Conservation (phyloP, 2,888 invertebrate species). For the Eristalis intricaria region DNA sequence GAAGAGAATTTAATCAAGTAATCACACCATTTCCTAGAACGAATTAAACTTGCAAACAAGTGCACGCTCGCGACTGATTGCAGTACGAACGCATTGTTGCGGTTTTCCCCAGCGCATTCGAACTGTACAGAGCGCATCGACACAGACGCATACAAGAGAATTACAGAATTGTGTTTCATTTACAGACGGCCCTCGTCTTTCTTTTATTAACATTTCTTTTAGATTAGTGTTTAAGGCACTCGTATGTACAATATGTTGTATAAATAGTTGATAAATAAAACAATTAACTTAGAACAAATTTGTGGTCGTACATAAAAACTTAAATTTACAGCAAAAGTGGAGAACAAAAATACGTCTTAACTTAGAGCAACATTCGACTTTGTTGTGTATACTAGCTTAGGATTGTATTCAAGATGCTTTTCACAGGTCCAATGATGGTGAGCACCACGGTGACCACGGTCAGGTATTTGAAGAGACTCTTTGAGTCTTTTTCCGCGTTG, state of each 20-base stretch:
- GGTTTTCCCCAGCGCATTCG: background rate
- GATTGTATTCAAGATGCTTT: conserved; percentile 38
- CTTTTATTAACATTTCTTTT: background rate
- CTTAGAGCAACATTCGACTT: background rate
- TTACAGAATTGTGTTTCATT: background rate
- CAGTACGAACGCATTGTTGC: background rate
- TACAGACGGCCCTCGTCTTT: background rate
- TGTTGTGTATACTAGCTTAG: background rate
- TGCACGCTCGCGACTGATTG: background rate
- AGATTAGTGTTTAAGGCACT: background rate
- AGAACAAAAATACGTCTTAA: background rate
- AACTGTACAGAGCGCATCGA: too few relatives aligned
- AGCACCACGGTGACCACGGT: conserved; percentile 76
- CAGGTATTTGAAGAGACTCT: conserved; percentile 75
- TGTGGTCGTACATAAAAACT: background rate
- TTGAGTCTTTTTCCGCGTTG: conserved; percentile 74
- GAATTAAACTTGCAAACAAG: background rate
- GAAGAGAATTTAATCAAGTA: background rate
- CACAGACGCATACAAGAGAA: background rate
- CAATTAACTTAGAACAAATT: background rate
- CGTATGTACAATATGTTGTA: background rate
- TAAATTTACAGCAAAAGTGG: background rate
- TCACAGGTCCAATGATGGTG: conserved; percentile 76
- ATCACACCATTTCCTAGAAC: background rate
- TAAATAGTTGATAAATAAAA: background rate